phyloP scores from a whole-genome alignment of 2,113 vertebrate species.

The Gymnogyps californianus region DNA sequence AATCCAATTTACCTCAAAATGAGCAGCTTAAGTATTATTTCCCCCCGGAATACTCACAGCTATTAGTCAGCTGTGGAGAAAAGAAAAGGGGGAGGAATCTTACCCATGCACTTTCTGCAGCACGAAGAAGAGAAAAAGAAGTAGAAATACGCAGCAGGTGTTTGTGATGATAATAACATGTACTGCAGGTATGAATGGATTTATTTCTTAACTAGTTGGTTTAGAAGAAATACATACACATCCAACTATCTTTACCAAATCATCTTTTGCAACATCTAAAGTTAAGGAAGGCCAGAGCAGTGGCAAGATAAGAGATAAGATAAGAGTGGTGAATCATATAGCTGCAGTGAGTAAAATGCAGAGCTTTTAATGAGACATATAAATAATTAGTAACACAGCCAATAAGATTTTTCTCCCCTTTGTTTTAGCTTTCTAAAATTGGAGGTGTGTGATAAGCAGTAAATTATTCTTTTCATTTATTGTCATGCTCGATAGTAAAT shows the following conservation, averaged over 20 bases:
- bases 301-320: too few species aligned
- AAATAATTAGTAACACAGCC: not conserved
- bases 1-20: not conserved
- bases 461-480: slow-evolving; percentile 46
- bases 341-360: not conserved
- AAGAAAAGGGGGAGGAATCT: not conserved
- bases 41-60: not conserved
- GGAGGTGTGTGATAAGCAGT: not conserved
- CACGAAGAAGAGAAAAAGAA: not conserved
- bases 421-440: slow-evolving; percentile 1
- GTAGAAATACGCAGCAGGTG: not conserved
- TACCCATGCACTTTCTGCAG: not conserved
- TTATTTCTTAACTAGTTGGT: not conserved
- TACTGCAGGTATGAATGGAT: not conserved
- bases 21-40: not conserved
- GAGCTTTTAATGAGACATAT: not conserved
- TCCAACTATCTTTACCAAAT: not conserved
- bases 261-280: not conserved
- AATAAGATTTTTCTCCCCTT: not conserved
- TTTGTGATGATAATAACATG: not conserved
- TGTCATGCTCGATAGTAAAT: not conserved
- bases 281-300: not conserved
- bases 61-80: not conserved
- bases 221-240: not conserved
- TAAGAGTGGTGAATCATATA: not conserved